Percentiles rank a stretch among this genome's conserved stretches.
These are phyloP conservation scores for Hirtodrosophila trivittata DNA, from an alignment of 2,888 invertebrate species.

Conservation along the genomic window DNA sequence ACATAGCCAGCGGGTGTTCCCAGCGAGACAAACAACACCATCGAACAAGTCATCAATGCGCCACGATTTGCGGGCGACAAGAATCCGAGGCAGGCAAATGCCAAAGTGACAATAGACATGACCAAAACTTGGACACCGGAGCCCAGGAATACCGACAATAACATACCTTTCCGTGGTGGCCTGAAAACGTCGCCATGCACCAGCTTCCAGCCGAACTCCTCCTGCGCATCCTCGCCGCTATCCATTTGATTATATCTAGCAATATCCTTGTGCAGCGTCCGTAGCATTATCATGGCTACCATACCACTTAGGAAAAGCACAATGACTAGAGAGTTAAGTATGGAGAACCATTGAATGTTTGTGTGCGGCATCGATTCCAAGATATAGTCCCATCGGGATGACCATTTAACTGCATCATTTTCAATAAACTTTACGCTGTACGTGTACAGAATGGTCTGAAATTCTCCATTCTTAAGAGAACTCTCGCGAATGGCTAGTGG, in stretches of 20 bases:
- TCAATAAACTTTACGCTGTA: slow-evolving; percentile 93
- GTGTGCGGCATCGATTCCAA: slow-evolving; percentile 99
- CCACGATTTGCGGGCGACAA: slow-evolving; percentile 99
- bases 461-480: slow-evolving; percentile 84
- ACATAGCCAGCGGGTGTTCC: slow-evolving; percentile 99
- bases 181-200: slow-evolving; percentile 99
- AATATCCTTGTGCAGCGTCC: slow-evolving; percentile 99
- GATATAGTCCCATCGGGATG: slow-evolving; percentile 99
- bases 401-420: slow-evolving; percentile 96
- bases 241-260: slow-evolving; percentile 98
- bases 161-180: slow-evolving; percentile 97
- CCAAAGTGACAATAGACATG: slow-evolving; percentile 97
- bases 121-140: slow-evolving; percentile 97
- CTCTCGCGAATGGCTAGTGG: slow-evolving; percentile 89
- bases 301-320: slow-evolving; percentile 98
- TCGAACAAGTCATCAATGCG: slow-evolving; percentile 98
- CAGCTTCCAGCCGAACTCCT: slow-evolving; percentile 94
- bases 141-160: slow-evolving; percentile 97
- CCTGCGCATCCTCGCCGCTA: slow-evolving; percentile 95
- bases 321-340: slow-evolving; percentile 98
- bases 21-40: slow-evolving; percentile 97
- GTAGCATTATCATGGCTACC: slow-evolving; percentile 99
- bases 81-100: slow-evolving; percentile 99
- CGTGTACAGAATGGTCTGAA: slow-evolving; percentile 90
- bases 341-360: slow-evolving; percentile 99